Evolutionary conservation across 2,113 vertebrate species (phyloP).

Genomic region (Perca schrenkii): DNA sequence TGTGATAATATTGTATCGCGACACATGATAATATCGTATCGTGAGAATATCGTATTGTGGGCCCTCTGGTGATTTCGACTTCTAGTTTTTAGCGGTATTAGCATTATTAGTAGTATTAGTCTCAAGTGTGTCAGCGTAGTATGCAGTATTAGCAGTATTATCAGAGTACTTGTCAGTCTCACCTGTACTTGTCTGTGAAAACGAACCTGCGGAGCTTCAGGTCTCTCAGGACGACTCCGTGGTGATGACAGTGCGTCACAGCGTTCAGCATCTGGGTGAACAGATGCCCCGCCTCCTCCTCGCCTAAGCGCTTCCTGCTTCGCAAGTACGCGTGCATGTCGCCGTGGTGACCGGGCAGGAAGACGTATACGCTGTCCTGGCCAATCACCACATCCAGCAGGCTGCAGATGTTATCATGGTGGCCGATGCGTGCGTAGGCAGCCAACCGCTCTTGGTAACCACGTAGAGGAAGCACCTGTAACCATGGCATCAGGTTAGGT

Average conservation of each 20-base stretch:
- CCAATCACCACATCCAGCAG: slow-evolving; percentile 82
- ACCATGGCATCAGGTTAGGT: slow-evolving; percentile 16
- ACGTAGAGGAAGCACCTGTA: slow-evolving; percentile 83
- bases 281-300: slow-evolving; percentile 83
- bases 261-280: slow-evolving; percentile 87
- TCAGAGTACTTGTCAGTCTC: slow-evolving; percentile 27
- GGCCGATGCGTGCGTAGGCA: slow-evolving; percentile 81
- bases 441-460: slow-evolving; percentile 82
- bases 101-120: neutral
- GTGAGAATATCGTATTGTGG: too few species aligned
- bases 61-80: too few species aligned
- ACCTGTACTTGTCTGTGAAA: slow-evolving; percentile 87
- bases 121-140: neutral
- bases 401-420: slow-evolving; percentile 82
- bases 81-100: neutral
- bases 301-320: slow-evolving; percentile 78
- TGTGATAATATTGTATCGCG: too few species aligned
- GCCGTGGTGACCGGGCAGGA: slow-evolving; percentile 81
- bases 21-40: too few species aligned
- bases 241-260: slow-evolving; percentile 86
- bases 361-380: slow-evolving; percentile 79
- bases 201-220: slow-evolving; percentile 90
- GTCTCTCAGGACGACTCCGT: slow-evolving; percentile 86
- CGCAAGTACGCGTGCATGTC: slow-evolving; percentile 90
- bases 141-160: neutral